These are phyloP conservation scores for Camptogramma bilineatum DNA, from an alignment of 2,888 invertebrate genomes.

Conservation along the genomic window DNA sequence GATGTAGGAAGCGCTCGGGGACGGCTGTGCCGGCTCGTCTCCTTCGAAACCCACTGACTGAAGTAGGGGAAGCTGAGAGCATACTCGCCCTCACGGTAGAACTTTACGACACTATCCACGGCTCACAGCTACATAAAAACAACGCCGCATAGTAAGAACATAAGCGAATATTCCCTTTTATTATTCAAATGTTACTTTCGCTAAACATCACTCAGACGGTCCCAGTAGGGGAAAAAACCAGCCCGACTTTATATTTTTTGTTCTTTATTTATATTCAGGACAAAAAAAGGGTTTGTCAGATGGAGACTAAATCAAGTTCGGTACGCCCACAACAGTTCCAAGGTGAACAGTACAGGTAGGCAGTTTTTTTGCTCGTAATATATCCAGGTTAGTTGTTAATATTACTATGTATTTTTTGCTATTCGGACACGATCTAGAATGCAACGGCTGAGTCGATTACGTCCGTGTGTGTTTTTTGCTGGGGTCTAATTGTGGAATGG, in stretches of 20 bases:
- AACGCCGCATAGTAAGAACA: constrained; percentile 53
- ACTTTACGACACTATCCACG: constrained; percentile 61
- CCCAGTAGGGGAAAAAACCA: constrained; percentile 65
- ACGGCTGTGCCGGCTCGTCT: constrained; percentile 47
- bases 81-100: constrained; percentile 56
- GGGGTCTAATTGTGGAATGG: constrained; percentile 50
- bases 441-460: constrained; percentile 61
- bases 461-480: constrained; percentile 58
- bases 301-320: constrained; percentile 81
- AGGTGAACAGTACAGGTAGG: constrained; percentile 75
- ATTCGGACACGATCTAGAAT: constrained; percentile 52
- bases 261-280: constrained; percentile 82
- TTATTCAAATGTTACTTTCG: constrained; percentile 80
- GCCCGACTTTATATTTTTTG: constrained; percentile 72
- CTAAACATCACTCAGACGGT: constrained; percentile 70
- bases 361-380: constrained; percentile 60
- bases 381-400: constrained; percentile 52
- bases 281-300: constrained; percentile 83
- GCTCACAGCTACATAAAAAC: constrained; percentile 60
- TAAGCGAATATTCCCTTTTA: constrained; percentile 73
- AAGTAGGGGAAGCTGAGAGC: constrained; percentile 46
- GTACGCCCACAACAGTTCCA: constrained; percentile 76
- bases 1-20: constrained; percentile 74
- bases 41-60: constrained; percentile 35
- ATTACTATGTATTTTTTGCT: constrained; percentile 32